Percentiles rank a stretch among this genome's conserved stretches.
phyloP scores from a whole-genome alignment of 2,888 invertebrate species.

The Hemicrepidius hirtus region DNA sequence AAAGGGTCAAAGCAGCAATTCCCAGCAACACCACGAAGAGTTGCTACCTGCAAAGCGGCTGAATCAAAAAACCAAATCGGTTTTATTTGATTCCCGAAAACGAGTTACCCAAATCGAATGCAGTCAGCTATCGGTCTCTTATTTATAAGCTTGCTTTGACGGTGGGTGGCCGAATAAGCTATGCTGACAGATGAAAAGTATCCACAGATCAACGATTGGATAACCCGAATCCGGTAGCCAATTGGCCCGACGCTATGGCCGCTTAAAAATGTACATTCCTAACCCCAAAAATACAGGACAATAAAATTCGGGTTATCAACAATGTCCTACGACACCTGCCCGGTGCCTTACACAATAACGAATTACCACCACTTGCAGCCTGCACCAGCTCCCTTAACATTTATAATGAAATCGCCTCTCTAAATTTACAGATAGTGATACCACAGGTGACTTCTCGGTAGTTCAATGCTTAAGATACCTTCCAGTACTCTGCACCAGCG shows the following conservation, averaged over 20 bases:
- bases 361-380: conserved; percentile 21
- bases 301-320: conserved; percentile 50
- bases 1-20: conserved; percentile 56
- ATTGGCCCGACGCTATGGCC: conserved; percentile 69
- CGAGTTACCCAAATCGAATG: conserved; percentile 61
- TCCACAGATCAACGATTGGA: conserved; percentile 72
- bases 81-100: conserved; percentile 67
- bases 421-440: conserved; percentile 25
- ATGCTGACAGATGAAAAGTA: conserved; percentile 73
- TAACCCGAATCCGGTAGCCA: conserved; percentile 72
- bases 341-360: conserved; percentile 25
- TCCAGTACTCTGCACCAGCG: not conserved
- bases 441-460: conserved; percentile 10
- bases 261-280: conserved; percentile 61
- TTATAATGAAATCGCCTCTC: conserved; percentile 11
- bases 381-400: conserved; percentile 18
- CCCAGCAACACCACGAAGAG: conserved; percentile 48
- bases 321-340: conserved; percentile 58
- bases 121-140: conserved; percentile 68
- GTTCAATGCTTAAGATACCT: conserved; percentile 2
- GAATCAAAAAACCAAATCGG: conserved; percentile 56
- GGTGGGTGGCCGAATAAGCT: conserved; percentile 70
- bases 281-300: conserved; percentile 46
- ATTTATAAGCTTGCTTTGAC: conserved; percentile 70
- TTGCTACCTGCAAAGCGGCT: conserved; percentile 45